Evolutionary conservation across 2,113 vertebrate species (phyloP).

Genomic region (Tamias sibiricus): DNA sequence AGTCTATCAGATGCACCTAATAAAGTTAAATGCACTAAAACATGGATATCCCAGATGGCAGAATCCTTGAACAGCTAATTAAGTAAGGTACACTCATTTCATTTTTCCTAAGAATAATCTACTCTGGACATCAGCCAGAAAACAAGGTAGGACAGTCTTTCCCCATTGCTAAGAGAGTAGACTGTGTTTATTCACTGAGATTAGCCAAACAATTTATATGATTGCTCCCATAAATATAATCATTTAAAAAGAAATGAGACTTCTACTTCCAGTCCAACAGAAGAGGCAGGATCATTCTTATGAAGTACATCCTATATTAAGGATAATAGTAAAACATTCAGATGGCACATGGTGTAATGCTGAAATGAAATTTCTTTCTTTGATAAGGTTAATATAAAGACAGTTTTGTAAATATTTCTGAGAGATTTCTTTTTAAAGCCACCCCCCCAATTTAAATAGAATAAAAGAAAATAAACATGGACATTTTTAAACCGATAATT

Average conservation of each 20-base stretch:
- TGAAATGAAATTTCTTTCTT: neutral
- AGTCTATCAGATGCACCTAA: slow-evolving; percentile 63
- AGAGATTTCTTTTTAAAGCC: neutral
- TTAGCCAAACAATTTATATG: slow-evolving; percentile 55
- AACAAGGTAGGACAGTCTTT: slow-evolving; percentile 73
- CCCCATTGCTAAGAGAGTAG: slow-evolving; percentile 61
- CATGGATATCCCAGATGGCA: slow-evolving; percentile 77
- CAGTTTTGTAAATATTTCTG: neutral
- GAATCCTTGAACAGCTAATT: slow-evolving; percentile 85
- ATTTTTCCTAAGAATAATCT: slow-evolving; percentile 88
- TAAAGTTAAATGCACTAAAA: slow-evolving; percentile 84
- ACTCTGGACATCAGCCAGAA: slow-evolving; percentile 84
- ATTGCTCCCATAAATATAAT: slow-evolving; percentile 38
- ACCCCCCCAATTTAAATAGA: neutral
- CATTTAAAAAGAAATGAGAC: slow-evolving; percentile 39
- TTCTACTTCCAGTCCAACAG: neutral
- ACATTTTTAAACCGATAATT: neutral
- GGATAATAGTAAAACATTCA: neutral
- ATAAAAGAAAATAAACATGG: neutral
- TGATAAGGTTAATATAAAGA: neutral
- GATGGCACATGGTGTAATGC: neutral
- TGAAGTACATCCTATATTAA: neutral
- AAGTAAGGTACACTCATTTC: slow-evolving; percentile 85
- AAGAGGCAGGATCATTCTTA: neutral
- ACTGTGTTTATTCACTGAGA: slow-evolving; percentile 61